A percentile compares a stretch with the other conserved stretches of the same genome.
Evolutionary conservation across 1,140 invertebrate species (phyloP).

Genomic region (Dreissena polymorpha): DNA sequence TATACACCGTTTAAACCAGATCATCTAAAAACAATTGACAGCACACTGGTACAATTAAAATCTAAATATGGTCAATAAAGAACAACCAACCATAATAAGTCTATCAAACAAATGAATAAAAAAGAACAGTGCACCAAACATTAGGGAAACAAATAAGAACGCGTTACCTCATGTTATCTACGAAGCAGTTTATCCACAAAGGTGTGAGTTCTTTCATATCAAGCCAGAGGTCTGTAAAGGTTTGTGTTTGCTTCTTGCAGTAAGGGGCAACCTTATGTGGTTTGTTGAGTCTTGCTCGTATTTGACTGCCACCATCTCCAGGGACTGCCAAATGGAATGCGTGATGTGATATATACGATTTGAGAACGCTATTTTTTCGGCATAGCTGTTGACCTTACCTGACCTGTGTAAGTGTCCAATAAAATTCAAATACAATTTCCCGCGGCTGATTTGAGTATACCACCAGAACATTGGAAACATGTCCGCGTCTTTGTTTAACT

Average conservation of each 20-base stretch:
- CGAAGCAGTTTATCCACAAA: too few relatives aligned
- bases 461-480: too few relatives aligned
- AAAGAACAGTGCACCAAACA: conserved; percentile 96
- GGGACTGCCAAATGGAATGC: conserved; percentile 85
- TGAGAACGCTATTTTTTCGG: too few relatives aligned
- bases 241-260: conserved; percentile 89
- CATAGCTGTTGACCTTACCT: too few relatives aligned
- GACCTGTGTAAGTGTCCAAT: too few relatives aligned
- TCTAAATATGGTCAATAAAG: neutral
- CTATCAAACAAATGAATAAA: neutral
- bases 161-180: too few relatives aligned
- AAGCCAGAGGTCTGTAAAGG: conserved; percentile 96
- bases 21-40: neutral
- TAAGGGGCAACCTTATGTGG: conserved; percentile 82
- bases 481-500: too few relatives aligned
- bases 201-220: too few relatives aligned
- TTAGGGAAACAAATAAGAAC: conserved; percentile 93
- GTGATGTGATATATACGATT: too few relatives aligned
- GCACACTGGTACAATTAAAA: neutral
- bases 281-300: conserved; percentile 96
- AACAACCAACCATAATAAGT: too few relatives aligned
- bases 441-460: too few relatives aligned
- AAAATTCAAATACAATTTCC: too few relatives aligned
- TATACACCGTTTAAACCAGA: neutral
- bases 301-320: conserved; percentile 97